Base-by-base conservation (phyloP, 2,797 vertebrate species). In the Microhierax caerulescens region DNA sequence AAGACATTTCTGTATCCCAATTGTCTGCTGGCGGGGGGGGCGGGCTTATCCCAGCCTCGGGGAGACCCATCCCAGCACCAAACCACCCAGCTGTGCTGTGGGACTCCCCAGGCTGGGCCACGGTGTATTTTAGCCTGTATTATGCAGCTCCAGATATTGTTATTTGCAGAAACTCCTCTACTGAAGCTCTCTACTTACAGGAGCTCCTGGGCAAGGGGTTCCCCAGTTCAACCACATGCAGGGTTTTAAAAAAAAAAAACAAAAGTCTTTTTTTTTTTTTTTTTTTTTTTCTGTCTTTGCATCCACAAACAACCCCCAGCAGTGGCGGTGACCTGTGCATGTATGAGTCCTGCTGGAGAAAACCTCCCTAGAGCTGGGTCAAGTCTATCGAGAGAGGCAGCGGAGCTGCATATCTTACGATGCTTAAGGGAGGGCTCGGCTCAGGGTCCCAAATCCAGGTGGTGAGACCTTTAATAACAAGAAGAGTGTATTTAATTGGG, bases 81-180 rank as follows among this genome's bases (percentile, higher is more conserved):
- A 41, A 28, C 8, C 37, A 0, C 45, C 23, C 74, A 23, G 32
- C 4, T 20, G 11, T 53, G 61, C 93, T 59, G 34, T 68, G 51
- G 56, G 22, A 47, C 39, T 18, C 5, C 3, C 18, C 5, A 2
- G 1, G 19, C 13, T 25, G 59, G 72, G 27, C 3, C 32, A 20
- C 1, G 1, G 51, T 5, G 0, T 9, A 1, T 65, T 39, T 73
- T 3, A 20, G 7, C 45, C 37, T 10, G 0, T 4, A 2, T 10
- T 45, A 6, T 7, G 4, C 61, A 36, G 5, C 45, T 11, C 2
- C 0, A 0, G 24, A 11, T 20, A 24, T 9, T 37, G 4, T 2
- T 10, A 22, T 27, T 13, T 5, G 8, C 32, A 56, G 47, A 34
- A 87, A 47, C 28, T 65, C 57, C 36, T 41, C 59, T 21, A 3